Percentiles rank a stretch among this genome's conserved stretches.
phyloP scores from a whole-genome alignment of 2,797 vertebrate genomes.

The Galago senegalensis region DNA sequence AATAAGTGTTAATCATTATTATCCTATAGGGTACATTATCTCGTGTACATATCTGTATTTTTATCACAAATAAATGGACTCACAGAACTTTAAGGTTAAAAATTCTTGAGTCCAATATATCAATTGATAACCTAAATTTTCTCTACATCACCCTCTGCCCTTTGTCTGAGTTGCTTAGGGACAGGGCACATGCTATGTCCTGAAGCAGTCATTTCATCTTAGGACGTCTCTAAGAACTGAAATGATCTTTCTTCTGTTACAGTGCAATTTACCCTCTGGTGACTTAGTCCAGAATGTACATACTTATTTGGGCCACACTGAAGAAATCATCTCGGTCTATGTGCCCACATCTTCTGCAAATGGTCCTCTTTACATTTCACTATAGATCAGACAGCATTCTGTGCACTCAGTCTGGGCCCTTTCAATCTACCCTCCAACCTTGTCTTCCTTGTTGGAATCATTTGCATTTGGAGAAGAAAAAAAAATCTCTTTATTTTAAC shows the following conservation, averaged over 20 bases:
- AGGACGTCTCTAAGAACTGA: not conserved
- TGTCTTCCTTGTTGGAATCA: not conserved
- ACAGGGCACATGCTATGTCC: not conserved
- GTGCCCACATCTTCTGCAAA: not conserved
- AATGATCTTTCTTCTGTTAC: not conserved
- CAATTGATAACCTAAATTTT: not conserved
- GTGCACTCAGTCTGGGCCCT: not conserved
- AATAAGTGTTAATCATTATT: not conserved
- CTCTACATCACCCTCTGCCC: not conserved
- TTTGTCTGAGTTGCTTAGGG: not conserved
- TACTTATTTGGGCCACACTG: not conserved
- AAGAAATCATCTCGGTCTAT: not conserved
- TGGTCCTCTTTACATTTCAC: not conserved
- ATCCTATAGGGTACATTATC: not conserved
- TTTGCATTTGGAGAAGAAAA: not conserved
- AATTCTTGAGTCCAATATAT: not conserved
- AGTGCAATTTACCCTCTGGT: not conserved
- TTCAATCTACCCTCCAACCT: not conserved
- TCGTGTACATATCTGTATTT: not conserved
- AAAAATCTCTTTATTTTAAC: not conserved
- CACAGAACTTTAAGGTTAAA: not conserved
- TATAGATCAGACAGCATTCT: not conserved
- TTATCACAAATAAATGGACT: not conserved
- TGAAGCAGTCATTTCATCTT: not conserved
- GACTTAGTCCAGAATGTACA: not conserved